Evolutionary conservation across 2,888 invertebrate genomes (phyloP).

Genomic region (Spilarctia lutea): DNA sequence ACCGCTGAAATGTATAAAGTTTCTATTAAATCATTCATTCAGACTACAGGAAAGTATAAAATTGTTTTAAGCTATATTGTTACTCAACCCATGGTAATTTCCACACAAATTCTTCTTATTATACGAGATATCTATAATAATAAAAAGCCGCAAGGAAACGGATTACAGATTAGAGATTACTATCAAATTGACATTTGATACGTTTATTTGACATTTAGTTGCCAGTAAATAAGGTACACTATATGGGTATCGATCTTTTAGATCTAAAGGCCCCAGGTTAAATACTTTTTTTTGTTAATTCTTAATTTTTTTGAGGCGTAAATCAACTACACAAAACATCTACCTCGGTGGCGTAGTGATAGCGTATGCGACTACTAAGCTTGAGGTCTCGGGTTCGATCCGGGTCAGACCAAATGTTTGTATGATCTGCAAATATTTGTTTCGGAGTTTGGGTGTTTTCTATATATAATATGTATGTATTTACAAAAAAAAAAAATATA

Average conservation of each 20-base stretch:
- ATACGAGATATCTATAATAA: constrained; percentile 15
- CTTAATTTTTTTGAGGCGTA: too few relatives aligned
- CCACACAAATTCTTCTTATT: background rate
- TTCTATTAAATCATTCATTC: constrained; percentile 20
- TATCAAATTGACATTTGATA: constrained; percentile 13
- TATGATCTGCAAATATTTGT: too few relatives aligned
- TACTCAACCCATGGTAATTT: constrained; percentile 50
- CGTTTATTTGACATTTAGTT: background rate
- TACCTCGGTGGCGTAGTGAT: too few relatives aligned
- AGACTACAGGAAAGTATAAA: background rate
- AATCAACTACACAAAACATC: too few relatives aligned
- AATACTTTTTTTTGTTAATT: too few relatives aligned
- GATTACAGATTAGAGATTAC: background rate
- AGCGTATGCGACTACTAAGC: too few relatives aligned
- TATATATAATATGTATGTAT: too few relatives aligned
- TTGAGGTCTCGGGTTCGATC: too few relatives aligned
- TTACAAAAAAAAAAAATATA: too few relatives aligned
- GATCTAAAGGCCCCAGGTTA: background rate
- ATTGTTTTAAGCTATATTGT: background rate
- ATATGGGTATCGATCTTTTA: background rate
- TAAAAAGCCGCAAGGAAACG: constrained; percentile 25
- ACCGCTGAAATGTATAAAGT: constrained; percentile 86
- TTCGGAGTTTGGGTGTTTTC: too few relatives aligned
- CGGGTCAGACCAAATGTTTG: too few relatives aligned
- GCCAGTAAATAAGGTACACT: background rate